Base-by-base conservation (phyloP, 1,140 invertebrate genomes). In the Zaprionus tsacasi region DNA sequence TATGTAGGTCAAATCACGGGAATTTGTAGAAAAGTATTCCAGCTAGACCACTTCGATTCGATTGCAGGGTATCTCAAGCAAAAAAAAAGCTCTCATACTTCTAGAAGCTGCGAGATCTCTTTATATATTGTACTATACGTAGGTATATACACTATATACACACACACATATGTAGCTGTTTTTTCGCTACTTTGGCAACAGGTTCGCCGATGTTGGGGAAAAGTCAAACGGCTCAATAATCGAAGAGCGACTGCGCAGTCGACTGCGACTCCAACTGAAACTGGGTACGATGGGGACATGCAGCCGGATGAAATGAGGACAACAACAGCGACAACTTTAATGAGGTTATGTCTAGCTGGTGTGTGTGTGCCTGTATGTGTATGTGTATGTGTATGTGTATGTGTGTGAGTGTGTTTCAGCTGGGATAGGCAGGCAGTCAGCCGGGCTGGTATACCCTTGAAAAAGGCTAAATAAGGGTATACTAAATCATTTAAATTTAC, bases 181-280 rank as follows among this genome's bases (percentile, higher is more conserved):
- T 15, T 55, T 56, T 67, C 72, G 76, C 79, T 72, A 80, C 83
- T 88, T 78, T 63, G 69, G 76, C 67, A 87, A 87, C 83, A 89
- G 83, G 83, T 89, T 87, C 81, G 85, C 25, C 45, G 64, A 25
- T 48, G 66, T 78, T 76, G 66, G 70, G 85, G 78, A 80, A 87
- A 78, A 89, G 81, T 83, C 82, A 87, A 88, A 83, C 82, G 76
- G 76, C 82, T 87, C 82, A 88, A 88, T 87, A 88, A 88, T 82
- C 82, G 73, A 82, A 78, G 79, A 45, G 40, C 40, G 40, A 76
- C 72, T 61, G 70, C 64, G 67, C 59, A 12, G 38, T n/a, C 74
- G 66, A 65, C 27, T 38, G 70, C 27, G 36, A 27, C 69, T 40
- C 36, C 66, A 78, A 67, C 78, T 81, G 35, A 12, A 50, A 50